phyloP scores from a whole-genome alignment of 1,140 invertebrate species.

The Panagrolaimus sp. region DNA sequence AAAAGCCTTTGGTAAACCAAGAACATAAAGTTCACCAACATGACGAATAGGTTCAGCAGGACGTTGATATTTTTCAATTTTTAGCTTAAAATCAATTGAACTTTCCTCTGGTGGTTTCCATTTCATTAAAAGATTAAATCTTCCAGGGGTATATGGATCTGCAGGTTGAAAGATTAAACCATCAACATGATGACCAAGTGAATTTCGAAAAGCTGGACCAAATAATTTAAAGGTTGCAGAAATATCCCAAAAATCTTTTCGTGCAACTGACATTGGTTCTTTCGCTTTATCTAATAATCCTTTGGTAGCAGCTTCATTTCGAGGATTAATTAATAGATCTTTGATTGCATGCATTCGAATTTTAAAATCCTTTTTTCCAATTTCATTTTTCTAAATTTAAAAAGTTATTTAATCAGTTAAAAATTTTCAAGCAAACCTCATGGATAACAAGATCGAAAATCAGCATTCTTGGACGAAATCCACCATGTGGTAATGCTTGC shows the following conservation, averaged over 20 bases:
- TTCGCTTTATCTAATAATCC: constrained; percentile 65
- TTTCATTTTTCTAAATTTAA: constrained; percentile 17
- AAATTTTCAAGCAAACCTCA: constrained; percentile 63
- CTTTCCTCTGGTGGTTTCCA: constrained; percentile 92
- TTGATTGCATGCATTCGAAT: constrained; percentile 63
- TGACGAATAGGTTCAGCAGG: constrained; percentile 66
- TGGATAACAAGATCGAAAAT: constrained; percentile 89
- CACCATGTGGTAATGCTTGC: constrained; percentile 70
- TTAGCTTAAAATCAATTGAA: constrained; percentile 88
- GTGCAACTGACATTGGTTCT: constrained; percentile 69
- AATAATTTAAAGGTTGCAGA: constrained; percentile 69
- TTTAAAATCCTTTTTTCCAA: constrained; percentile 4
- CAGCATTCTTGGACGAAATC: constrained; percentile 73
- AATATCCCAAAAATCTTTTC: constrained; percentile 67
- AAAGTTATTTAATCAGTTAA: constrained; percentile 4
- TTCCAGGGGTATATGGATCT: constrained; percentile 76
- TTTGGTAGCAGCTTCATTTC: constrained; percentile 71
- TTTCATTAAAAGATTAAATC: constrained; percentile 79
- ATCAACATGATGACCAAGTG: constrained; percentile 86
- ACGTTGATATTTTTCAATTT: constrained; percentile 71
- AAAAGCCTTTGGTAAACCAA: constrained; percentile 39
- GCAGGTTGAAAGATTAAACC: constrained; percentile 94
- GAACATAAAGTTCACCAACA: constrained; percentile 53
- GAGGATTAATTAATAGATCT: constrained; percentile 68
- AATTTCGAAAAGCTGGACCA: constrained; percentile 76